phyloP scores from a whole-genome alignment of 1,140 invertebrate species.

The Lordiphosa clarofinis region DNA sequence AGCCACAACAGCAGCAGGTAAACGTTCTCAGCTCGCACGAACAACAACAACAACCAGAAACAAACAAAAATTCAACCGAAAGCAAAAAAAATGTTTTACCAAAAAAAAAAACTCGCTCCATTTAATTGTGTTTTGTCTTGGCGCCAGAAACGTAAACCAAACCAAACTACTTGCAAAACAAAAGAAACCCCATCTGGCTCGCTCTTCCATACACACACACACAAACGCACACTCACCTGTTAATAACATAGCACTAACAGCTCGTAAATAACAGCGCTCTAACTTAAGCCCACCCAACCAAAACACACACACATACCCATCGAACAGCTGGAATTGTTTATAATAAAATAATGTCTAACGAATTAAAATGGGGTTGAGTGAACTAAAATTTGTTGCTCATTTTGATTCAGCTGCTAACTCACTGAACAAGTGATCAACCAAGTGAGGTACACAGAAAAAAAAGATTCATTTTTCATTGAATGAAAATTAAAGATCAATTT shows the following conservation, averaged over 20 bases:
- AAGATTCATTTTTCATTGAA: no score
- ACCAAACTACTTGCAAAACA: constrained; percentile 63
- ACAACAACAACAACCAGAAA: constrained; percentile 35
- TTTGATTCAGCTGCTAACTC: no score
- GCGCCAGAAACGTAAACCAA: constrained; percentile 71
- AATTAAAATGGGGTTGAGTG: no score
- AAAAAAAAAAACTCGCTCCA: constrained; percentile 48
- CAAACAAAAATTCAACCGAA: constrained; percentile 16
- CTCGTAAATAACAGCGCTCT: constrained; percentile 10
- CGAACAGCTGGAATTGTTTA: constrained; percentile 16
- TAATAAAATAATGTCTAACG: neutral
- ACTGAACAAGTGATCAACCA: no score
- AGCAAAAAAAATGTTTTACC: constrained; percentile 38
- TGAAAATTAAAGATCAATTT: no score
- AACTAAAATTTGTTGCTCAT: no score
- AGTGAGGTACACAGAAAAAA: no score
- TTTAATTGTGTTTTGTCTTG: constrained; percentile 71
- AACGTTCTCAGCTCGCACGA: constrained; percentile 72
- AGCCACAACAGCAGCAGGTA: constrained; percentile 79
- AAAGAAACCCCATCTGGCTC: constrained; percentile 57
- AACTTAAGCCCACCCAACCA: constrained; percentile 2
- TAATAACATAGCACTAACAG: constrained; percentile 29
- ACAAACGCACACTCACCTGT: constrained; percentile 19
- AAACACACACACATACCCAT: neutral
- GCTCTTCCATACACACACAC: constrained; percentile 24